Conservation (phyloP, 2,888 invertebrate genomes). For the Drosophila demipolita region DNA sequence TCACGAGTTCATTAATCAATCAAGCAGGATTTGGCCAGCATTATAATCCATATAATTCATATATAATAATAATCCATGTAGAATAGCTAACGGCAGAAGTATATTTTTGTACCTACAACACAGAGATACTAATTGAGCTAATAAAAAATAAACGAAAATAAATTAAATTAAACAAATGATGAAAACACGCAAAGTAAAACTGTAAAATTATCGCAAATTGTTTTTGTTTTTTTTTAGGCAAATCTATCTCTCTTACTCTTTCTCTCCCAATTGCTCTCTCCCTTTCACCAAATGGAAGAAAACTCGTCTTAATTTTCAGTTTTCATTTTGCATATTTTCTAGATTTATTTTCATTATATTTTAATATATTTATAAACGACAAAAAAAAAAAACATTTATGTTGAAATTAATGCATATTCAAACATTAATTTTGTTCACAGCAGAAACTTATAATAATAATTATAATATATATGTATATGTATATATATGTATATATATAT, state of each 20-base stretch:
- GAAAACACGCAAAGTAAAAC: constrained; percentile 57
- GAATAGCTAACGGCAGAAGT: neutral
- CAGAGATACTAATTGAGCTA: constrained; percentile 7
- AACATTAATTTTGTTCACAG: constrained; percentile 60
- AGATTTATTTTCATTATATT: constrained; percentile 40
- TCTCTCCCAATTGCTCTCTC: neutral
- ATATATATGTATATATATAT: constrained; percentile 14
- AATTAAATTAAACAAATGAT: constrained; percentile 32
- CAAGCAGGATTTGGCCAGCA: constrained; percentile 3
- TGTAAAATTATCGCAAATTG: constrained; percentile 35
- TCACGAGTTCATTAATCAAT: constrained; percentile 33
- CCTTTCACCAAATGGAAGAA: neutral
- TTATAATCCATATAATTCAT: neutral
- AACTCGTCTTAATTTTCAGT: constrained; percentile 20
- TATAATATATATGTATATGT: constrained; percentile 13
- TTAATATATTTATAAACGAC: constrained; percentile 25
- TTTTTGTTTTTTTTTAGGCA: constrained; percentile 27
- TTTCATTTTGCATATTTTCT: constrained; percentile 41
- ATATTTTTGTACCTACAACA: no score
- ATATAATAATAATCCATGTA: constrained; percentile 12
- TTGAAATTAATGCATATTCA: constrained; percentile 53
- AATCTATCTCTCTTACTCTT: neutral
- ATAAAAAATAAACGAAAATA: constrained; percentile 12
- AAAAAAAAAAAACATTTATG: constrained; percentile 20
- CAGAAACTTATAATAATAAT: constrained; percentile 52